A percentile compares a stretch with the other conserved stretches of the same genome.
phyloP scores from a whole-genome alignment of 2,888 invertebrate species.

The Drosophila mayaguana region DNA sequence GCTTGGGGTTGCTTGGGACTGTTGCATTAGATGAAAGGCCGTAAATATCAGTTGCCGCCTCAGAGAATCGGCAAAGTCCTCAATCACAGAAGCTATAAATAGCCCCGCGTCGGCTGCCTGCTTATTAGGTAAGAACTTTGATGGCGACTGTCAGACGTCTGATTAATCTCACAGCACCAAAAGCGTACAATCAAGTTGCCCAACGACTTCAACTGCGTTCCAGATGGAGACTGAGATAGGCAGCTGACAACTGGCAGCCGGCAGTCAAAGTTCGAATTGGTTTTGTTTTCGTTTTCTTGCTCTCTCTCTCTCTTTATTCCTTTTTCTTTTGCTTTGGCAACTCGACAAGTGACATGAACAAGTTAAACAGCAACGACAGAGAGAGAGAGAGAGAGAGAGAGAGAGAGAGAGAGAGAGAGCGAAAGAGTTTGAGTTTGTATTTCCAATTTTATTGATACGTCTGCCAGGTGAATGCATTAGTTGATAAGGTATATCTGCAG shows the following conservation, averaged over 20 bases:
- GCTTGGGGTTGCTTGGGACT: neutral
- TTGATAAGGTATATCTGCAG: neutral
- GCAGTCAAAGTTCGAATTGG: slow-evolving; percentile 38
- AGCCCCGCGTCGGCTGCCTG: slow-evolving; percentile 32
- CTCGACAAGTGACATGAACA: slow-evolving; percentile 42
- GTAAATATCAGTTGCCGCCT: slow-evolving; percentile 33
- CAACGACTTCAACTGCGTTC: neutral
- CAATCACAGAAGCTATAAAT: slow-evolving; percentile 52
- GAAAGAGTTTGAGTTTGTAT: neutral
- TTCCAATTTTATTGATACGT: neutral
- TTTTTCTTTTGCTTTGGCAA: slow-evolving; percentile 27
- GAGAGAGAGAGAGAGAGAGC: neutral
- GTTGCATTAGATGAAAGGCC: slow-evolving; percentile 35
- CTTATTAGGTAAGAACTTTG: slow-evolving; percentile 39
- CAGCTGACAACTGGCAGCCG: slow-evolving; percentile 27
- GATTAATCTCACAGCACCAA: slow-evolving; percentile 41
- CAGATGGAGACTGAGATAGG: neutral
- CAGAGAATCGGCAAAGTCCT: slow-evolving; percentile 24
- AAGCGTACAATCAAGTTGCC: slow-evolving; percentile 34
- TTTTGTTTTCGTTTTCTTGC: slow-evolving; percentile 9
- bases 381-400: neutral
- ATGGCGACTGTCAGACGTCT: slow-evolving; percentile 37
- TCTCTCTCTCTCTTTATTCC: neutral
- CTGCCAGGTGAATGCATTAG: neutral
- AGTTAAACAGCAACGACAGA: slow-evolving; percentile 17